Conservation (phyloP, 2,888 invertebrate species). For the Labia minor region DNA sequence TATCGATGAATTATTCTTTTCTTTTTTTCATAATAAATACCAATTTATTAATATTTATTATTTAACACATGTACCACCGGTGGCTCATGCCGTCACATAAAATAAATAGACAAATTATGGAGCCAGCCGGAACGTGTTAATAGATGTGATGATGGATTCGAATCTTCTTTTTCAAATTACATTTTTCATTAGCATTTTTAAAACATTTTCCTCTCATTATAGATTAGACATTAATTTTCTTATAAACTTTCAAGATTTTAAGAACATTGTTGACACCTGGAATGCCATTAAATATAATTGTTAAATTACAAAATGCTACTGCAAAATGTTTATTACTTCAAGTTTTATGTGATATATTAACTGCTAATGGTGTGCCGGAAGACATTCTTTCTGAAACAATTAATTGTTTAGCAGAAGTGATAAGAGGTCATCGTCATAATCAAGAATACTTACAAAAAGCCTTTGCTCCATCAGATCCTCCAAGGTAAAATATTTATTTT, state of each 20-base stretch:
- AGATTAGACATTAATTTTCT: too few relatives aligned
- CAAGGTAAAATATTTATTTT: constrained; percentile 42
- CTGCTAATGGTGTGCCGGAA: constrained; percentile 93
- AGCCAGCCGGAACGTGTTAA: too few relatives aligned
- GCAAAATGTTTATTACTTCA: constrained; percentile 70
- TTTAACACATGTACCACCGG: too few relatives aligned
- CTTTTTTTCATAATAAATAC: too few relatives aligned
- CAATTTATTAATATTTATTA: too few relatives aligned
- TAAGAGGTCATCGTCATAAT: constrained; percentile 78
- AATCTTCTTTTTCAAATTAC: too few relatives aligned
- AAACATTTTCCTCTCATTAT: too few relatives aligned
- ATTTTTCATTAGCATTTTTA: too few relatives aligned
- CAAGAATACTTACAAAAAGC: constrained; percentile 77
- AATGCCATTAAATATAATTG: constrained; percentile 69
- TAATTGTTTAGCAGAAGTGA: constrained; percentile 86
- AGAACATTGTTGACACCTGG: constrained; percentile 87
- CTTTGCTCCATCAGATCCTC: constrained; percentile 87
- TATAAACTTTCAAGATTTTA: constrained; percentile 38
- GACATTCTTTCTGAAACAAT: constrained; percentile 95
- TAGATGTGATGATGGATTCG: too few relatives aligned
- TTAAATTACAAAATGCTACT: constrained; percentile 79
- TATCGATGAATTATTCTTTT: too few relatives aligned
- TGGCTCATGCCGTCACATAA: too few relatives aligned
- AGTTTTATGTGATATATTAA: constrained; percentile 76
- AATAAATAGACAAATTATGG: too few relatives aligned